Base-by-base conservation (phyloP, 2,113 vertebrate species). In the Podarcis cretensis region DNA sequence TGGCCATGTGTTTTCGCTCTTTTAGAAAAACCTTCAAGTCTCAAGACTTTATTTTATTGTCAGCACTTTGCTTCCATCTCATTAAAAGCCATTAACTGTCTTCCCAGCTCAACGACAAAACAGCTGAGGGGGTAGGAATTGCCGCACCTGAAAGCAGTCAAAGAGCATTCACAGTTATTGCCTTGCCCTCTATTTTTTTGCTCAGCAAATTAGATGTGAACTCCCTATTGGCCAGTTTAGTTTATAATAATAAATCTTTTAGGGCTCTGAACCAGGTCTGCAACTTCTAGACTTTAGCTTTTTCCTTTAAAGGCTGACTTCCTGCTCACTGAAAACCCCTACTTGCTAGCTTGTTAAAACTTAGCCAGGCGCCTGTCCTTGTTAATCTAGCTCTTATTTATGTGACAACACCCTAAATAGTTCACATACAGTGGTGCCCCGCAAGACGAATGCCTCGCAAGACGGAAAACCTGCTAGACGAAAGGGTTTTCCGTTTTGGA, bases 1-100 rank as follows among this genome's bases (percentile, higher is more conserved):
- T 92, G 90, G 85, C 43, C 81, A 65, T 78, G 84, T 54, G 78
- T 86, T 87, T 57, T 43, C 30, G 32, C 89, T 80, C 83, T 30
- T 85, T 9, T 90, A 21, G 90, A 89, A 86, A 86, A 90, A 5
- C 30, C 30, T 78, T 89, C 35, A 86, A 68, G 87, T 87, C 90
- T 86, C 69, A 83, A 27, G 30, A n/a, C n/a, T 57, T 80, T 80
- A 14, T 54, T n/a, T 83, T 84, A 21, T 20, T n/a, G 68, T n/a
- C 23, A 68, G 13, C n/a, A 3, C 20, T 9, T 20, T 43, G 13
- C 14, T 68, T 20, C 20, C 18, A 3, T 37, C 32, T 85, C 23
- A 63, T 85, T 23, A 57, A 27, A 85, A 85, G 37, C 40, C 16
- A 40, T 76, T 65, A 65, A 4, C 63, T 65, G 40, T 54, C 65